Evolutionary conservation across 2,113 vertebrate genomes (phyloP).

Genomic region (Tapirus terrestris): DNA sequence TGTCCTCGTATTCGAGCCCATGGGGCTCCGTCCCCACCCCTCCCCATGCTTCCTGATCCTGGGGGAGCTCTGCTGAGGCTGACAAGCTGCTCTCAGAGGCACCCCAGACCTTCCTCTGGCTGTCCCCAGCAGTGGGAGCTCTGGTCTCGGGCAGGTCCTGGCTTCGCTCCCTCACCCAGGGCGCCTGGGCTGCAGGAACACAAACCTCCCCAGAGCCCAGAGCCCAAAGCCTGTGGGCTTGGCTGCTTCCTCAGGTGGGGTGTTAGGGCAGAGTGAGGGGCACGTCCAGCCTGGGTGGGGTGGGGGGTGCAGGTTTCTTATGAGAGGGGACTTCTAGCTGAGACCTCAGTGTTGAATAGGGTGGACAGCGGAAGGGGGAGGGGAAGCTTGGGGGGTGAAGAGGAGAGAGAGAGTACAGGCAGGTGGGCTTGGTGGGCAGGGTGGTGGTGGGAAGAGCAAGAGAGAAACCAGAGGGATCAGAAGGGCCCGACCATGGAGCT

Average conservation of each 20-base stretch:
- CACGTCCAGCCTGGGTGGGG: too few species aligned
- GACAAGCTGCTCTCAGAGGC: background rate
- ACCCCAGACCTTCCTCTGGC: background rate
- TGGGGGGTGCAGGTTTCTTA: background rate
- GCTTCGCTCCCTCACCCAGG: fast-evolving
- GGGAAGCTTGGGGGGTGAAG: background rate
- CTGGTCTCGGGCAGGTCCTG: background rate
- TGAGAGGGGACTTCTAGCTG: background rate
- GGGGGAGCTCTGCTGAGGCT: background rate
- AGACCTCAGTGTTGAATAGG: background rate
- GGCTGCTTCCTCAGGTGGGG: background rate
- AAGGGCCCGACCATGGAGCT: background rate
- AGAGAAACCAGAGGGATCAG: background rate
- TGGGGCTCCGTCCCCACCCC: background rate
- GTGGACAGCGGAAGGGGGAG: background rate
- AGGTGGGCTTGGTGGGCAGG: background rate
- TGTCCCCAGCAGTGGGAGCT: background rate
- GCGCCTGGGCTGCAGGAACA: background rate
- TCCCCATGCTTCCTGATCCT: background rate
- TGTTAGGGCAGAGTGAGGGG: background rate
- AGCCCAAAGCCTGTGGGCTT: background rate
- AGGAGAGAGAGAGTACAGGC: background rate
- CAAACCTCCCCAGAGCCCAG: too few species aligned
- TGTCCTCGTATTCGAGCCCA: background rate
- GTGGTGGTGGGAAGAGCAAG: background rate